Evolutionary conservation across 37 sponge, comb jelly and placozoan species (phyloP).

Genomic region (Spongilla lacustris): DNA sequence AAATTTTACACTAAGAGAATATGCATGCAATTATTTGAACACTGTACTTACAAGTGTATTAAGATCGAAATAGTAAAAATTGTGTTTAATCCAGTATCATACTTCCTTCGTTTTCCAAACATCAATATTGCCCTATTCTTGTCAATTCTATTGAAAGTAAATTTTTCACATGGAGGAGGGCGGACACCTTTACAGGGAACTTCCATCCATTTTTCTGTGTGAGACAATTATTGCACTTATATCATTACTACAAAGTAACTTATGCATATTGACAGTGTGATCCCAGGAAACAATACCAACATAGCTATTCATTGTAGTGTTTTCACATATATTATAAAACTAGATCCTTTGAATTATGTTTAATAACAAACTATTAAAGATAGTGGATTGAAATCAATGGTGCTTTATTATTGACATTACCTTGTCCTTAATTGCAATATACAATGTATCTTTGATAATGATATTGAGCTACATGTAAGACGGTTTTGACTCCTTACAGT

Average conservation of each 20-base stretch:
- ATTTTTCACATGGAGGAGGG: slow-evolving; percentile 5
- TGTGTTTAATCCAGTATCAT: not conserved
- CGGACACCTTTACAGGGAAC: slow-evolving; percentile 3
- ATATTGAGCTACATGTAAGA: too few species aligned
- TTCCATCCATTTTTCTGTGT: slow-evolving; percentile 6
- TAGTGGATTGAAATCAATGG: too few species aligned
- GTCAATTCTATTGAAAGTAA: slow-evolving; percentile 20
- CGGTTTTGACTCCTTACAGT: too few species aligned
- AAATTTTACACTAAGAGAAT: not conserved
- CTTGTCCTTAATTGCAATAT: too few species aligned
- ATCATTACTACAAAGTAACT: not conserved
- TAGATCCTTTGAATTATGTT: too few species aligned
- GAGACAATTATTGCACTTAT: not conserved
- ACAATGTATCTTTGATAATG: too few species aligned
- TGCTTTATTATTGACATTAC: too few species aligned
- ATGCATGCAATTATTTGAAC: not conserved
- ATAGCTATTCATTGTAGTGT: too few species aligned
- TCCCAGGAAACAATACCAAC: too few species aligned
- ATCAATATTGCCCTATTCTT: not conserved
- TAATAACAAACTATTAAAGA: too few species aligned
- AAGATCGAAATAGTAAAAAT: not conserved
- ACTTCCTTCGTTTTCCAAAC: slow-evolving; percentile 22
- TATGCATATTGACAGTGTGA: too few species aligned
- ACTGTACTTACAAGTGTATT: not conserved
- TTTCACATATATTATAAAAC: too few species aligned